A percentile compares a stretch with the other conserved stretches of the same genome.
phyloP scores from a whole-genome alignment of 1,140 invertebrate species.

The Drosophila nikananu region DNA sequence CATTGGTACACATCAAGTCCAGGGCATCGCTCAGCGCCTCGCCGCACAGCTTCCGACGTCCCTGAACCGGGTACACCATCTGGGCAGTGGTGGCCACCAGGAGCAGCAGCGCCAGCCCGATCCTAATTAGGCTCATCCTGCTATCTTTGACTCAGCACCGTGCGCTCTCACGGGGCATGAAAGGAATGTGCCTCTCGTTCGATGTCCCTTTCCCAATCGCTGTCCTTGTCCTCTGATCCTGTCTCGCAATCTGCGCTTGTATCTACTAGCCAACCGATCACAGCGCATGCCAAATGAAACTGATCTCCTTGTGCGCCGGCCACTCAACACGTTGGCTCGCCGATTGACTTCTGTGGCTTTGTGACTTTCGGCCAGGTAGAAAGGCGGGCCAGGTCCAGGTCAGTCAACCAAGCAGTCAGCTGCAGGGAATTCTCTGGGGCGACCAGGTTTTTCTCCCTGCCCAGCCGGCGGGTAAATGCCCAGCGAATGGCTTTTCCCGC shows the following conservation, averaged over 20 bases:
- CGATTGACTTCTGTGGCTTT: constrained; percentile 54
- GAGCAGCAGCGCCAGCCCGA: constrained; percentile 57
- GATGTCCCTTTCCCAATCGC: constrained; percentile 5
- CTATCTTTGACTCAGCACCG: constrained; percentile 8
- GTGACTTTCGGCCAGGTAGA: constrained; percentile 7
- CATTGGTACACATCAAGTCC: constrained; percentile 66
- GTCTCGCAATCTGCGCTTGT: constrained; percentile 18
- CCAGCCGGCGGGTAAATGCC: constrained; percentile 58
- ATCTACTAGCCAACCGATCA: constrained; percentile 41
- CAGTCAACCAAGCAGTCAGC: constrained; percentile 41
- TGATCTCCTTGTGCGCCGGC: constrained; percentile 3
- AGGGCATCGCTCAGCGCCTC: constrained; percentile 63
- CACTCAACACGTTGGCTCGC: constrained; percentile 8
- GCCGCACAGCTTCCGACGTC: constrained; percentile 62
- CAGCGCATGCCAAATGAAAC: constrained; percentile 69
- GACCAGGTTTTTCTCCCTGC: constrained; percentile 20
- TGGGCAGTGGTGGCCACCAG: constrained; percentile 53
- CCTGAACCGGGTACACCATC: constrained; percentile 60
- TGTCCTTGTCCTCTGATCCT: constrained; percentile 21
- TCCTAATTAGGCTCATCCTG: constrained; percentile 44
- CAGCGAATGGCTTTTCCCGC: constrained; percentile 57
- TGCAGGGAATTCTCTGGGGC: constrained; percentile 19
- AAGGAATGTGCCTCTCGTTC: constrained; percentile 13
- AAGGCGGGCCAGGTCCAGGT: constrained; percentile 12
- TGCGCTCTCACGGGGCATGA: constrained; percentile 29